Evolutionary conservation across 2,888 invertebrate genomes (phyloP).

Genomic region (Oithona nana): DNA sequence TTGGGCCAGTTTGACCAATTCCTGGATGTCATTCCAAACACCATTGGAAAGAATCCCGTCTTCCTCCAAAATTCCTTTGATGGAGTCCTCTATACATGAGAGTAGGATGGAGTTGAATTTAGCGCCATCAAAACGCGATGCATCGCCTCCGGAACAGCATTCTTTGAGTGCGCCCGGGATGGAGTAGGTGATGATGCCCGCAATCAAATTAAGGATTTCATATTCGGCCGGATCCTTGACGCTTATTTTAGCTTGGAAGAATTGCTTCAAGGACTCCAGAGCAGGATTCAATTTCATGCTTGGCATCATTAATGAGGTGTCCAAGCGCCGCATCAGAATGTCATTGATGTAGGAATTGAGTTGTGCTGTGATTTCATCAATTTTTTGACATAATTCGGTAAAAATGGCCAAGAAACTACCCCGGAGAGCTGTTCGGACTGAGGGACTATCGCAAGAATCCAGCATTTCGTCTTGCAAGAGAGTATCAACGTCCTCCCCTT

Average conservation of each 20-base stretch:
- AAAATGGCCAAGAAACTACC: conserved; percentile 6
- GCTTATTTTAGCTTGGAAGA: conserved; percentile 2
- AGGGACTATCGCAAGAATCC: conserved; percentile 11
- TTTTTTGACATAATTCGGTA: conserved; percentile 1
- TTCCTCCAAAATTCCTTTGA: conserved; percentile 12
- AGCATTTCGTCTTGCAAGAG: conserved; percentile 13
- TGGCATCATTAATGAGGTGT: conserved; percentile 4
- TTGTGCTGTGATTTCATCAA: not conserved
- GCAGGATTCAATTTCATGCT: conserved; percentile 17
- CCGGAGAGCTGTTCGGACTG: conserved; percentile 7
- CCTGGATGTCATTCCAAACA: conserved; percentile 9
- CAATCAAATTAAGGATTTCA: conserved; percentile 9
- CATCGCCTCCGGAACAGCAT: not conserved
- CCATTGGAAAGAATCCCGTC: conserved; percentile 13
- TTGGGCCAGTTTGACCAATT: conserved; percentile 12
- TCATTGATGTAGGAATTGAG: conserved; percentile 6
- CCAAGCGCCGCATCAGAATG: not conserved
- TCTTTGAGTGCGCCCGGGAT: conserved; percentile 17
- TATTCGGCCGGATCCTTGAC: not conserved
- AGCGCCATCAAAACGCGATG: not conserved
- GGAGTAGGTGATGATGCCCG: conserved; percentile 16
- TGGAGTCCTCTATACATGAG: conserved; percentile 13
- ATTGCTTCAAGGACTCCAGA: not conserved
- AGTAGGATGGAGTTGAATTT: conserved; percentile 9
- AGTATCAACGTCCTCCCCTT: conserved; percentile 14